Percentiles rank a stretch among this genome's conserved stretches.
Evolutionary conservation across 2,888 invertebrate genomes (phyloP).

Genomic region (Helicoverpa assulta): DNA sequence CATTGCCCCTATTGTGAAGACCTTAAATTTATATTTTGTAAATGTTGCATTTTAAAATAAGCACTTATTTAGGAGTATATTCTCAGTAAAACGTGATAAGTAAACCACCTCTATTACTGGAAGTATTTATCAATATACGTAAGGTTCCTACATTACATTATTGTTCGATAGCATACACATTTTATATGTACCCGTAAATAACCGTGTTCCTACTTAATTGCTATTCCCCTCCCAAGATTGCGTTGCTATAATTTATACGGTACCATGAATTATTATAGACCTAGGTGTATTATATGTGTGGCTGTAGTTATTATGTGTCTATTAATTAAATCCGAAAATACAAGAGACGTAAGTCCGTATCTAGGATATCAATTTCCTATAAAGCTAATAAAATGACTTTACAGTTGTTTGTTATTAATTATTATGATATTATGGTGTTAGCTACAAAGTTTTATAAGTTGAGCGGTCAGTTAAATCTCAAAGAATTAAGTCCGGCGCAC

Average conservation of each 20-base stretch:
- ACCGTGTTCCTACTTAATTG: conserved; percentile 78
- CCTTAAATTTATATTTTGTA: too few species aligned
- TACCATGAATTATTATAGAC: conserved; percentile 76
- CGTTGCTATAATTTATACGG: conserved; percentile 79
- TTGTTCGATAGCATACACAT: conserved; percentile 64
- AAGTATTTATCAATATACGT: conserved; percentile 47
- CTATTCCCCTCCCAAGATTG: conserved; percentile 77
- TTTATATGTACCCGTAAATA: conserved; percentile 75
- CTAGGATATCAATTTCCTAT: not conserved
- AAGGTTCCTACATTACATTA: conserved; percentile 61
- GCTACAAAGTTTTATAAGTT: conserved; percentile 25
- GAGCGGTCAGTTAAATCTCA: conserved; percentile 32
- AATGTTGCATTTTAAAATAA: too few species aligned
- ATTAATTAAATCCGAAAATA: conserved; percentile 48
- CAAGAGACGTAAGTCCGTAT: conserved; percentile 24
- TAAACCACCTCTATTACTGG: conserved; percentile 10
- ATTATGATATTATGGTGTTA: conserved; percentile 20
- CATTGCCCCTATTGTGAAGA: too few species aligned
- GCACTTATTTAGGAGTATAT: conserved; percentile 1
- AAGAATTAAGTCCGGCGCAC: conserved; percentile 41
- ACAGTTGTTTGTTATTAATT: conserved; percentile 7
- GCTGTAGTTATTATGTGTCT: conserved; percentile 65
- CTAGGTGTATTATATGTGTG: conserved; percentile 68
- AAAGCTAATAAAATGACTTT: conserved; percentile 2
- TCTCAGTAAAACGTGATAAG: conserved; percentile 21